Evolutionary conservation across 2,888 invertebrate species (phyloP).

Genomic region (Cerceris rybyensis): DNA sequence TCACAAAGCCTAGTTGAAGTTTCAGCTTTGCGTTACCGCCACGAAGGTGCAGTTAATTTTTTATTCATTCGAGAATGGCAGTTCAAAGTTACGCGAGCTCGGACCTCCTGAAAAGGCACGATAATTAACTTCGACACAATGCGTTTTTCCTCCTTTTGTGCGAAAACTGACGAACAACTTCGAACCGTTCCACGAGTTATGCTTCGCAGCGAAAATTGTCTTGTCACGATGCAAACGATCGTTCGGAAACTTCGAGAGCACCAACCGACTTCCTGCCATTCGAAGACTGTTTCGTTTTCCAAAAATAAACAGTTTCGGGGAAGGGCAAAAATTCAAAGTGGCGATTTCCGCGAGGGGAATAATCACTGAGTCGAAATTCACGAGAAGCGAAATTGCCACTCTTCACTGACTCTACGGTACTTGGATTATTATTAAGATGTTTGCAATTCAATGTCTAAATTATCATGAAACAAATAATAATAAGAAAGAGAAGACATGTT

Average conservation of each 20-base stretch:
- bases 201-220: slow-evolving; percentile 43
- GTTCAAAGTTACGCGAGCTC: slow-evolving; percentile 16
- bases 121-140: slow-evolving; percentile 48
- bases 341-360: no score
- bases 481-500: slow-evolving; percentile 13
- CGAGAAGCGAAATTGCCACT: no score
- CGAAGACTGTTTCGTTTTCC: background rate
- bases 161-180: background rate
- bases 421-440: no score
- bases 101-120: slow-evolving; percentile 32
- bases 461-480: no score
- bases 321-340: no score
- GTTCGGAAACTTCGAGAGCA: slow-evolving; percentile 5
- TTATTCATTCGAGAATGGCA: slow-evolving; percentile 18
- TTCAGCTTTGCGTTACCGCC: background rate
- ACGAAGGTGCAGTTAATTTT: slow-evolving; percentile 26
- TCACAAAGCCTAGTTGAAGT: no score
- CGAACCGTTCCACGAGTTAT: slow-evolving; percentile 16
- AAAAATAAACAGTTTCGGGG: background rate
- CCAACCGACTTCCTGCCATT: background rate
- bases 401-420: no score
- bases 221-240: slow-evolving; percentile 47
- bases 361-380: no score
- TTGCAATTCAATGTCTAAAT: no score
- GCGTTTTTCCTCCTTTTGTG: slow-evolving; percentile 40